Evolutionary conservation across 2,888 invertebrate species (phyloP), one percentile per base, ranked within the genome.

Genomic region (Drosophila nr. perissopoda): DNA sequence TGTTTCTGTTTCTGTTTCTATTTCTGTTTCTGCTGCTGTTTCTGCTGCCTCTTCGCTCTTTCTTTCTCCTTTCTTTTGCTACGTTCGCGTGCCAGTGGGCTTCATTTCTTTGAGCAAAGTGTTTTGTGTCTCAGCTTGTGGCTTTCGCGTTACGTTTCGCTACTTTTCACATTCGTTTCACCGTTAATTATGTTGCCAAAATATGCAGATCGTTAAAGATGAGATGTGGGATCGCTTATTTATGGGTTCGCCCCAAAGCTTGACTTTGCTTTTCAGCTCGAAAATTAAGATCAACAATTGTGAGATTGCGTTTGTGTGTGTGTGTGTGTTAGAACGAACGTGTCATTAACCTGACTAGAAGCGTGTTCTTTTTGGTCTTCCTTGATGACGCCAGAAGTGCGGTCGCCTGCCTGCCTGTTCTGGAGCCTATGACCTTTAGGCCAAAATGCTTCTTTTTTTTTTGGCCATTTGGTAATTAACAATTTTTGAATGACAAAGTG

Each of bases 121-220:
- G 33, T 29, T 69, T 46, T 60, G 53, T 58, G 57, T 49, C 67
- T 68, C 33, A 64, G 63, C 69, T 75, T 81, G 64, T 70, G 59
- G 79, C 84, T 86, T 87, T 85, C 78, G 76, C 82, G 87, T 89
- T 87, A 78, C 87, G 88, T 88, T 88, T 88, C 87, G 87, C 85
- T 89, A 88, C 83, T 88, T 88, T 88, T 88, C 82, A 88, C 89
- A 87, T 89, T 87, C 87, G 85, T 83, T 87, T 87, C 88, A 88
- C 87, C 87, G 89, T 88, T 88, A 88, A 88, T 88, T 88, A 88
- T 89, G 53, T 85, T 88, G 87, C 87, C 87, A 88, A 88, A 88
- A 87, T 87, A 87, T 87, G 89, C 87, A 87, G 89, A 87, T 87
- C 84, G 75, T 86, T 86, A 88, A 82, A 75, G 75, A 80, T 79